Conservation (phyloP, 2,888 invertebrate genomes). For the Apoda limacodes region DNA sequence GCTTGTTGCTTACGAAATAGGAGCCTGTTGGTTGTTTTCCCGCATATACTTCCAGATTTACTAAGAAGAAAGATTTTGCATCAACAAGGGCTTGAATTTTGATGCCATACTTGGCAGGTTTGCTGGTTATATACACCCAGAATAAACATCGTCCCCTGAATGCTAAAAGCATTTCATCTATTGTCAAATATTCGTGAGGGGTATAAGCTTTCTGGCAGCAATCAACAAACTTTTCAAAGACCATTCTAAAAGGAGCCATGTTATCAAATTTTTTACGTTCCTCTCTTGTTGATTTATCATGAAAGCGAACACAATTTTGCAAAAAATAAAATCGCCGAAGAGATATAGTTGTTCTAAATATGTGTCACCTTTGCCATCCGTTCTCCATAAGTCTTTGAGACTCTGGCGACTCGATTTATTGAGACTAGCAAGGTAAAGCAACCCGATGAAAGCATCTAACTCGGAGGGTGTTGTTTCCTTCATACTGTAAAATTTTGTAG, state of each 20-base stretch:
- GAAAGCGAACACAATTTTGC: no score
- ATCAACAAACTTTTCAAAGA: background rate
- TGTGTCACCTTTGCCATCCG: slow-evolving; percentile 23
- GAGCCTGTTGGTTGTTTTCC: slow-evolving; percentile 18
- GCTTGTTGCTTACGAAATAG: slow-evolving; percentile 10
- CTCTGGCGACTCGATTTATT: slow-evolving; percentile 13
- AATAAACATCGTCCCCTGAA: slow-evolving; percentile 18
- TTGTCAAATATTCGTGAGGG: slow-evolving; percentile 6
- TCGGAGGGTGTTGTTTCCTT: slow-evolving; percentile 13
- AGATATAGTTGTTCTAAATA: slow-evolving; percentile 21
- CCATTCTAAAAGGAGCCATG: background rate
- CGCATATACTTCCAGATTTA: slow-evolving; percentile 18
- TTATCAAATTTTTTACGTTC: slow-evolving; percentile 12
- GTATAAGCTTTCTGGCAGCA: background rate
- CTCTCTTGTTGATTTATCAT: slow-evolving; percentile 18
- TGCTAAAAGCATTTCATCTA: no score
- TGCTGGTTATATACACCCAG: slow-evolving; percentile 15
- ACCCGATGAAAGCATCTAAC: slow-evolving; percentile 19
- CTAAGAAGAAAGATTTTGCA: slow-evolving; percentile 14
- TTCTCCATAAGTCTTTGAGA: slow-evolving; percentile 18
- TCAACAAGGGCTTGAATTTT: slow-evolving; percentile 19
- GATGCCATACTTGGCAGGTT: slow-evolving; percentile 18
- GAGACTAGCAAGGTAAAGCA: slow-evolving; percentile 18
- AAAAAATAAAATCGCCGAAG: slow-evolving; percentile 17
- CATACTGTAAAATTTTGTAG: no score